A percentile compares a stretch with the other conserved stretches of the same genome.
phyloP scores from a whole-genome alignment of 2,113 vertebrate species.

The Cyprinodon brontotheroides region DNA sequence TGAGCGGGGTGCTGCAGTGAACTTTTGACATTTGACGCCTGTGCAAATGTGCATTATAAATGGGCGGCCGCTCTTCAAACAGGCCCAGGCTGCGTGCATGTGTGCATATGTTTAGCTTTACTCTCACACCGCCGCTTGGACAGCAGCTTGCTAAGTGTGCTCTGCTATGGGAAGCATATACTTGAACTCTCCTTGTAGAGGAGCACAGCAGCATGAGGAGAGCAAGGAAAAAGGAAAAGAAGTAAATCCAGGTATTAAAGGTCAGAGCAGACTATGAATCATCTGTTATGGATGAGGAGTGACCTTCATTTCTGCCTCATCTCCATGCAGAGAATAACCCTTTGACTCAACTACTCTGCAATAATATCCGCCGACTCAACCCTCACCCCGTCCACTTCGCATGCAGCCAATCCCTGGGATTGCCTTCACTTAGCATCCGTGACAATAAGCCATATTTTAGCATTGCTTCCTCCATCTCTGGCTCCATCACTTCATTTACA shows the following conservation, averaged over 20 bases:
- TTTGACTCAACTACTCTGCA: conserved; percentile 54
- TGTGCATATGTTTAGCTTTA: not conserved
- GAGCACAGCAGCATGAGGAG: conserved; percentile 23
- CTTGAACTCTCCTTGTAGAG: conserved; percentile 64
- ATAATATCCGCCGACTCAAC: conserved; percentile 48
- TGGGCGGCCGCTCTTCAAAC: conserved; percentile 24
- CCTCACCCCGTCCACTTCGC: conserved; percentile 52
- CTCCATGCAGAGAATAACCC: conserved; percentile 66
- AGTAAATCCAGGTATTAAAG: conserved; percentile 67
- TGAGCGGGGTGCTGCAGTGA: conserved; percentile 65
- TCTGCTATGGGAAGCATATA: conserved; percentile 19
- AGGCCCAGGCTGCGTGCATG: not conserved
- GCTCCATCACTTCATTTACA: conserved; percentile 44
- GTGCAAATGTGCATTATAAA: conserved; percentile 41
- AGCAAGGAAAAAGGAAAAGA: conserved; percentile 19
- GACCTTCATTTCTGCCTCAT: conserved; percentile 71
- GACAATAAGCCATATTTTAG: conserved; percentile 63
- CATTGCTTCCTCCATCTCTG: conserved; percentile 27
- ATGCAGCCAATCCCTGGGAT: conserved; percentile 34
- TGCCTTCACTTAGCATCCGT: conserved; percentile 58
- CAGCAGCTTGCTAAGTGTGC: not conserved
- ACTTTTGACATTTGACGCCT: conserved; percentile 72
- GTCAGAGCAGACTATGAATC: conserved; percentile 71
- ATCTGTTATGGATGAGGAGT: conserved; percentile 70
- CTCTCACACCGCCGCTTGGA: conserved; percentile 6